A percentile compares a stretch with the other conserved stretches of the same genome.
Evolutionary conservation across 2,888 invertebrate genomes (phyloP).

Genomic region (Folsomia manolachei): DNA sequence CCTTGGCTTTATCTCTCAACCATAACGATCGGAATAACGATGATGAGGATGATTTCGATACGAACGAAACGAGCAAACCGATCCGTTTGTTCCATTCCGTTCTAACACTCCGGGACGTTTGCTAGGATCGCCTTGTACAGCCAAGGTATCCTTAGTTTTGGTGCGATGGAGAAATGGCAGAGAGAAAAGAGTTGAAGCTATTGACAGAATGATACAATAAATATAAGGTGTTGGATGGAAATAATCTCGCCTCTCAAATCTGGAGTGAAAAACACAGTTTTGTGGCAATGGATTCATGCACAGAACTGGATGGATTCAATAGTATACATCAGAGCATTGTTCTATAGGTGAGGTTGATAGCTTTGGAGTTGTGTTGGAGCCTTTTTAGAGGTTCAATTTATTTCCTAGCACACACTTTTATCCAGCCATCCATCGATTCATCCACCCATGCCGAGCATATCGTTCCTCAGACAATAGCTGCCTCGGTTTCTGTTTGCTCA

Average conservation of each 20-base stretch:
- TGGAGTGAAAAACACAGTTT: conserved; percentile 6
- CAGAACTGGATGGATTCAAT: not conserved
- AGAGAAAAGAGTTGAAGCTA: not conserved
- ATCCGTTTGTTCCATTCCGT: conserved; percentile 8
- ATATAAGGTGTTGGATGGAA: not conserved
- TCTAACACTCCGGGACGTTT: not conserved
- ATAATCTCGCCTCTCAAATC: conserved; percentile 2
- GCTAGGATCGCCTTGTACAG: no score
- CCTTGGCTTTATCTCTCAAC: conserved; percentile 17
- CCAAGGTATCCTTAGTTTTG: no score
- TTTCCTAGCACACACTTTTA: not conserved
- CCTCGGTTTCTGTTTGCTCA: conserved; percentile 25
- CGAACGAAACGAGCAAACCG: conserved; percentile 8
- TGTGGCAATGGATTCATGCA: not conserved
- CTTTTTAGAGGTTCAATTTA: not conserved
- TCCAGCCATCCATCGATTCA: not conserved
- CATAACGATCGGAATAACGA: conserved; percentile 22
- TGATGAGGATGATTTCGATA: conserved; percentile 20
- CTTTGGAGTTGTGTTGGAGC: not conserved
- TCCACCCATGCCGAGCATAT: not conserved
- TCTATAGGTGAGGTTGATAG: not conserved
- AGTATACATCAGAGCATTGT: not conserved
- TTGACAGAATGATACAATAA: not conserved
- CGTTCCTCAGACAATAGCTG: not conserved
- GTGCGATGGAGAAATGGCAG: not conserved